Evolutionary conservation across 2,888 invertebrate species (phyloP).

Genomic region (Epistrophe eligans): DNA sequence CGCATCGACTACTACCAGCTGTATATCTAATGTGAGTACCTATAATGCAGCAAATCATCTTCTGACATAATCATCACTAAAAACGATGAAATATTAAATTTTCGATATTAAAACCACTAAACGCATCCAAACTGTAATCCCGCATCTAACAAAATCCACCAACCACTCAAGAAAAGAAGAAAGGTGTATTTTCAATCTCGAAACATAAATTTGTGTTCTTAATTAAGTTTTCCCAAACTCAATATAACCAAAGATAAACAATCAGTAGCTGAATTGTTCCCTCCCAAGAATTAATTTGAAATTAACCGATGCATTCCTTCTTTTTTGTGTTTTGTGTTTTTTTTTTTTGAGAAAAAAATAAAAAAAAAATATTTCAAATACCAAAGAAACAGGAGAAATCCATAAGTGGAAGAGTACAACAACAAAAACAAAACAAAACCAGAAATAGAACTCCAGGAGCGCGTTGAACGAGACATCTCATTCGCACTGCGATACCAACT

Average conservation of each 20-base stretch:
- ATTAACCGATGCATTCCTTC: slow-evolving; percentile 65
- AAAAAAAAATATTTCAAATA: slow-evolving; percentile 29
- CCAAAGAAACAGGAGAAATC: neutral
- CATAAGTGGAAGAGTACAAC: slow-evolving; percentile 23
- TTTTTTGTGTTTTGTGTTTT: slow-evolving; percentile 55
- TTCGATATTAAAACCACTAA: slow-evolving; percentile 33
- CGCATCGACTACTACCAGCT: neutral
- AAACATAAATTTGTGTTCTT: slow-evolving; percentile 69
- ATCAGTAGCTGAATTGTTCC: slow-evolving; percentile 60
- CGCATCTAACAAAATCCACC: slow-evolving; percentile 17
- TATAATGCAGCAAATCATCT: slow-evolving; percentile 20
- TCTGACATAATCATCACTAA: slow-evolving; percentile 33
- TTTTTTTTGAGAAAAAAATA: slow-evolving; percentile 10
- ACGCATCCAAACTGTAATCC: slow-evolving; percentile 37
- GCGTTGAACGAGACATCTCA: slow-evolving; percentile 53
- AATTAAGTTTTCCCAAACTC: slow-evolving; percentile 75
- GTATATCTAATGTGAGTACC: neutral
- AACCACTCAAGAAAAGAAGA: slow-evolving; percentile 11
- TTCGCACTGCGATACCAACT: slow-evolving; percentile 25
- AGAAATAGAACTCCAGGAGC: slow-evolving; percentile 56
- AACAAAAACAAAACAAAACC: slow-evolving; percentile 15
- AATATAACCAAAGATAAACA: slow-evolving; percentile 74
- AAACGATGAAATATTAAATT: slow-evolving; percentile 43
- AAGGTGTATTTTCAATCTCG: slow-evolving; percentile 24
- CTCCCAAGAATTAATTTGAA: slow-evolving; percentile 68